A percentile compares a stretch with the other conserved stretches of the same genome.
phyloP scores from a whole-genome alignment of 1,140 invertebrate species.

The Drosophila athabasca region DNA sequence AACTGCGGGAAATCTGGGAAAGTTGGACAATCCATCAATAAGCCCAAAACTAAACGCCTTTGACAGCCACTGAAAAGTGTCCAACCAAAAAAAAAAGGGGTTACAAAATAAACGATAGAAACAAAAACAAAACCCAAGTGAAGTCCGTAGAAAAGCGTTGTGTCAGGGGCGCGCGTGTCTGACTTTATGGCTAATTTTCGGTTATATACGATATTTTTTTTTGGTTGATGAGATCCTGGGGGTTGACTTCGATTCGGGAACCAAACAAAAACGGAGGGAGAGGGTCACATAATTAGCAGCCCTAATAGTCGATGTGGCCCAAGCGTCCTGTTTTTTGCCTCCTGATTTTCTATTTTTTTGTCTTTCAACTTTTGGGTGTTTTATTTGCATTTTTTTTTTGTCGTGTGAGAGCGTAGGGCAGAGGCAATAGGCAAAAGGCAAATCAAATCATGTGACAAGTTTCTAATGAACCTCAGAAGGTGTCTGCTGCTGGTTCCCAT shows the following conservation, averaged over 20 bases:
- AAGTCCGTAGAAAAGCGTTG: slow-evolving; percentile 16
- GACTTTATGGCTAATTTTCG: slow-evolving; percentile 45
- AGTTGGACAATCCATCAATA: slow-evolving; percentile 69
- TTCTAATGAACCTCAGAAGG: slow-evolving; percentile 79
- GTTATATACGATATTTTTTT: slow-evolving; percentile 7
- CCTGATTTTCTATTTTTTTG: slow-evolving; percentile 23
- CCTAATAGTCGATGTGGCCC: slow-evolving; percentile 45
- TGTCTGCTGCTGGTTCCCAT: slow-evolving; percentile 19
- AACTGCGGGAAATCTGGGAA: slow-evolving; percentile 13
- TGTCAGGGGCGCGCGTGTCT: slow-evolving; percentile 61
- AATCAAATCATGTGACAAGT: slow-evolving; percentile 80
- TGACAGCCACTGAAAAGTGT: slow-evolving; percentile 69
- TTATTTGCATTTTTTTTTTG: slow-evolving; percentile 16
- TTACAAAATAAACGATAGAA: not conserved
- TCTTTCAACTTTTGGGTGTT: slow-evolving; percentile 11
- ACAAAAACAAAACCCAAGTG: slow-evolving; percentile 10
- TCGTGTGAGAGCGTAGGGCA: slow-evolving; percentile 6
- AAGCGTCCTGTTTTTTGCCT: slow-evolving; percentile 1
- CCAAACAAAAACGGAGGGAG: not conserved
- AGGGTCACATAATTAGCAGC: slow-evolving; percentile 73
- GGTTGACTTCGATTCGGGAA: slow-evolving; percentile 28
- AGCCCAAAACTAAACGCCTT: slow-evolving; percentile 57
- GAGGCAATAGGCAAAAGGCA: slow-evolving; percentile 15
- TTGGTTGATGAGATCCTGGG: slow-evolving; percentile 11
- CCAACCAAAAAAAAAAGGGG: slow-evolving; percentile 5